phyloP scores from a whole-genome alignment of 2,797 vertebrate genomes.

The Benthosema pterotum region DNA sequence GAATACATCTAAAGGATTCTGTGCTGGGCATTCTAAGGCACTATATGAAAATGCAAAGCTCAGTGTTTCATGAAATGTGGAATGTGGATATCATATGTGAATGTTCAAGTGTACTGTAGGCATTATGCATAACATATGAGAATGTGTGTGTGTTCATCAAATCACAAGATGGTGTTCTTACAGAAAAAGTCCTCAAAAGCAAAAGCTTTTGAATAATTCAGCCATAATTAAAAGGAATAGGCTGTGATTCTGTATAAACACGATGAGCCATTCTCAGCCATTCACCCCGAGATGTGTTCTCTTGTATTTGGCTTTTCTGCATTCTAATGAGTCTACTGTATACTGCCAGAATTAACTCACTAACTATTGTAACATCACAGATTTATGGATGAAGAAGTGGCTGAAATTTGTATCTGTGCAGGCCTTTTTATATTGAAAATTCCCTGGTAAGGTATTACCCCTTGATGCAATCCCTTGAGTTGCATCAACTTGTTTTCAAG shows the following conservation, averaged over 20 bases:
- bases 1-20: conserved; percentile 14
- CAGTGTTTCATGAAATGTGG: not conserved
- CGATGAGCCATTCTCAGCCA: conserved; percentile 40
- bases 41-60: not conserved
- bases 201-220: conserved; percentile 64
- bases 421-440: no score
- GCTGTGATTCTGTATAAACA: conserved; percentile 45
- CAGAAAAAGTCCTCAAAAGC: conserved; percentile 2
- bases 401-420: no score
- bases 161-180: conserved; percentile 24
- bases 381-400: no score
- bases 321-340: conserved; percentile 8
- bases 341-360: no score
- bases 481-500: no score
- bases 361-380: no score
- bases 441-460: no score
- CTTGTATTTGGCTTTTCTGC: conserved; percentile 6
- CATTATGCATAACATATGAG: not conserved
- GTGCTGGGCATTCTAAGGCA: not conserved
- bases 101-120: not conserved
- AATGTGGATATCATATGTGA: conserved; percentile 3
- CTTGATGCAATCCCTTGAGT: no score
- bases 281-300: not conserved
- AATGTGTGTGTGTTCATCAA: conserved; percentile 10
- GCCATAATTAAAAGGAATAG: conserved; percentile 37